Conservation (phyloP, 2,113 vertebrate species). For the Engraulis encrasicolus region DNA sequence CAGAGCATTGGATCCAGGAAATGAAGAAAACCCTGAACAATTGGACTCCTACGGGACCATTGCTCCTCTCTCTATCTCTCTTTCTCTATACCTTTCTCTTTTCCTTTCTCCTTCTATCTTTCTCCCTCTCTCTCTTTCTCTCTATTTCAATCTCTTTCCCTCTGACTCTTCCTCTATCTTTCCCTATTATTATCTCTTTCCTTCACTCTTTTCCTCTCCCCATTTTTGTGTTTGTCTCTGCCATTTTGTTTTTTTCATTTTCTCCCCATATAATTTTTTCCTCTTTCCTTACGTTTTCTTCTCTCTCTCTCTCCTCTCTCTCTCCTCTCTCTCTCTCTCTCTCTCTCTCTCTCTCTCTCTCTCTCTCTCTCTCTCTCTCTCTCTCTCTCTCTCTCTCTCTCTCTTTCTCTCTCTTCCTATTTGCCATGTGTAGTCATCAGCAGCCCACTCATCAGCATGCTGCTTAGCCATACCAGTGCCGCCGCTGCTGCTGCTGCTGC, state of each 20-base stretch:
- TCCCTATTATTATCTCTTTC: background rate
- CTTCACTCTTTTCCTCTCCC: background rate
- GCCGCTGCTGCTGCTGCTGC: too few relatives aligned
- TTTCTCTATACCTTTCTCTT: background rate
- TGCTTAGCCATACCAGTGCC: background rate
- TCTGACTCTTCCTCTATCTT: background rate
- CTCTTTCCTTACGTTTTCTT: too few relatives aligned
- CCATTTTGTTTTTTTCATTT: too few relatives aligned
- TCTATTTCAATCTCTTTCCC: background rate
- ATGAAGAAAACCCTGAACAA: slow-evolving; percentile 45
- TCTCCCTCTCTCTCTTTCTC: background rate
- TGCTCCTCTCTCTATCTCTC: background rate
- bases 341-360: background rate
- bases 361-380: too few relatives aligned
- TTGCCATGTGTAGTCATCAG: background rate
- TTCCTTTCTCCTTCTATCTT: background rate
- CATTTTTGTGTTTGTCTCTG: too few relatives aligned
- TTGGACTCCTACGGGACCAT: background rate
- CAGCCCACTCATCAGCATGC: background rate
- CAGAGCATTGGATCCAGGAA: slow-evolving; percentile 44
- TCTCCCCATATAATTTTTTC: too few relatives aligned
- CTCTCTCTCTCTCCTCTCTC: background rate
- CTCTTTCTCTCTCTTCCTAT: background rate
- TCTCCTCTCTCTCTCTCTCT: background rate
- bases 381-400: background rate